A percentile compares a stretch with the other conserved stretches of the same genome.
phyloP scores from a whole-genome alignment of 2,888 invertebrate species.

The Gari tellinella region DNA sequence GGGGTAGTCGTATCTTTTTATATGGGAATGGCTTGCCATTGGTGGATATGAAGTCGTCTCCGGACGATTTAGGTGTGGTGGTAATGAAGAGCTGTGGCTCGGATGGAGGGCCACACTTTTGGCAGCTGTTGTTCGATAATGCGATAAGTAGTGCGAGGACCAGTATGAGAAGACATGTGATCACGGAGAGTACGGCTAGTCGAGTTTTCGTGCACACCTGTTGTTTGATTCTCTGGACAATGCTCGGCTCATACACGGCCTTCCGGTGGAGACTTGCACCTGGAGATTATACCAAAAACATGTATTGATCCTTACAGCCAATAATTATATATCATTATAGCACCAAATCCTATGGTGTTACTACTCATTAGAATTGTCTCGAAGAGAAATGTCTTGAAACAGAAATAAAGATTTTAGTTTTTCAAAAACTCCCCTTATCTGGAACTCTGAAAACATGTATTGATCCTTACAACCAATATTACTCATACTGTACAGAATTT shows the following conservation, averaged over 20 bases:
- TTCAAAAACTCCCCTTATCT: too few relatives aligned
- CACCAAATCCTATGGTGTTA: too few relatives aligned
- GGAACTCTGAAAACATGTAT: too few relatives aligned
- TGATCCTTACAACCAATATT: too few relatives aligned
- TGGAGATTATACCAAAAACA: constrained; percentile 73
- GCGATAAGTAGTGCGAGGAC: constrained; percentile 93
- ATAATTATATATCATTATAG: too few relatives aligned
- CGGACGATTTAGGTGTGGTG: not conserved
- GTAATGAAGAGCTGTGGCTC: not conserved
- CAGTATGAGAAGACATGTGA: constrained; percentile 73
- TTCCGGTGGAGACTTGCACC: constrained; percentile 89
- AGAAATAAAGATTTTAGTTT: too few relatives aligned
- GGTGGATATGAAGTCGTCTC: constrained; percentile 65
- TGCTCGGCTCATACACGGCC: constrained; percentile 90
- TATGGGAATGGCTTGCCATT: constrained; percentile 82
- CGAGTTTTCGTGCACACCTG: constrained; percentile 84
- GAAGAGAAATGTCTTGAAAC: too few relatives aligned
- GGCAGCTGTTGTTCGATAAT: constrained; percentile 87
- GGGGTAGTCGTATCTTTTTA: constrained; percentile 82
- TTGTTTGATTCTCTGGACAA: constrained; percentile 85
- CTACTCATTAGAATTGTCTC: too few relatives aligned
- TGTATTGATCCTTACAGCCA: too few relatives aligned
- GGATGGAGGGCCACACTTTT: not conserved
- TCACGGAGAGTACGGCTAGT: constrained; percentile 90
- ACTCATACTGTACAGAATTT: too few relatives aligned